Base-by-base conservation (phyloP, 2,113 vertebrate species). In the Ctenodactylus gundi region DNA sequence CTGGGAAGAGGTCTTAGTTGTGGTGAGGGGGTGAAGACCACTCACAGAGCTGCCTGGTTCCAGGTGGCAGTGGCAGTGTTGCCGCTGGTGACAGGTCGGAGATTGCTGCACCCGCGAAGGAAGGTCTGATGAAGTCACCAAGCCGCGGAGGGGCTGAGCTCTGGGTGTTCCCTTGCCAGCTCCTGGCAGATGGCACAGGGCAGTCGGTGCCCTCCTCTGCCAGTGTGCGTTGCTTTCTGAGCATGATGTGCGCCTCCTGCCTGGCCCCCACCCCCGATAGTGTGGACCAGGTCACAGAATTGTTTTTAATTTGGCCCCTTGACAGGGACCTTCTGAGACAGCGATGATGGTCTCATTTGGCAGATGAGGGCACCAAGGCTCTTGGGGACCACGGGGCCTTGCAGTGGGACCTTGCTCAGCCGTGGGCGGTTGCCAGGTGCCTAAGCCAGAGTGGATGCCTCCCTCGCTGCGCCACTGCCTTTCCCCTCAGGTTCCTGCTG, bases 251-350 rank as follows among this genome's bases (percentile, higher is more conserved):
- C 53, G 17, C 29, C 75, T 7, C 36, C 49, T 46, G 29, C 58
- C 60, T 1, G 1, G 11, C 29, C 14, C 34, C 10, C 0, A 39
- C 51, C 51, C 53, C 46, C 1, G 36, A 17, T 1, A 2, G 31
- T 20, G 4, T 0, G 7, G 51, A 7, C 75, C 23, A 0, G 14
- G 6, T 39, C 34, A 10, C 44, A 53, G 46, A 80, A 18, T 34
- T 12, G 0, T 21, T 65, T 62, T n/a, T 41, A n/a, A 29, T 57
- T 23, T 53, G n/a, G 51, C 36, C 44, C 31, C 46, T 82, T 68
- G 44, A 6, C 1, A 0, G n/a, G 53, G 39, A 2, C n/a, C n/a
- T 70, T 53, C 55, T 15, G 86, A 94, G 78, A 46, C 21, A 39
- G n/a, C 72, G 27, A 3, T 14, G 17, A 77, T 15, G 41, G 60